Evolutionary conservation across 2,797 vertebrate species (phyloP).

Genomic region (Hydrocynus forskahlii): DNA sequence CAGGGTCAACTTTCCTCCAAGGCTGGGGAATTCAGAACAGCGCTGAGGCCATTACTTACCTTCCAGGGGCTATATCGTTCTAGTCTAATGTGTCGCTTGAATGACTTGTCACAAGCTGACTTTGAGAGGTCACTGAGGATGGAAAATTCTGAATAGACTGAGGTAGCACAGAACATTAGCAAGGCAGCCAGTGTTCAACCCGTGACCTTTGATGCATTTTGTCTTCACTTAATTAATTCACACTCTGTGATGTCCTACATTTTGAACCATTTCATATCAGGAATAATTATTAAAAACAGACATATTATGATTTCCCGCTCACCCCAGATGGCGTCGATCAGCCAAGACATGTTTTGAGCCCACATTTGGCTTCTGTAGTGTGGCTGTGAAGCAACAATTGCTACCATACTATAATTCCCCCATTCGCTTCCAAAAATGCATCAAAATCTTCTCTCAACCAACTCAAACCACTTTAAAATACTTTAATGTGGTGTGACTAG

Average conservation of each 20-base stretch:
- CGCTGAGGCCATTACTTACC: not conserved
- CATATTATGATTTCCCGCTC: not conserved
- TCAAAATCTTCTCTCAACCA: no score
- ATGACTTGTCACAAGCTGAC: not conserved
- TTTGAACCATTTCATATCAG: not conserved
- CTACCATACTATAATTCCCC: no score
- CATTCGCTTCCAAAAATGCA: no score
- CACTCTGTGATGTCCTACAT: not conserved
- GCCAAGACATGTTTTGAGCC: no score
- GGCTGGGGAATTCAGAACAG: not conserved
- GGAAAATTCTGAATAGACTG: not conserved
- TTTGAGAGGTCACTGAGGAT: not conserved
- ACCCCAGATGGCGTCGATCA: no score
- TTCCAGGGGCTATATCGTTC: constrained; percentile 7
- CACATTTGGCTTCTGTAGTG: no score
- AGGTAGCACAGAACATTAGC: not conserved
- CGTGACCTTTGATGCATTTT: not conserved
- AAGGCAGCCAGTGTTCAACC: not conserved
- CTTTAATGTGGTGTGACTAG: no score
- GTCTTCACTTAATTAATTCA: not conserved
- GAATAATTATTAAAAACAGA: not conserved
- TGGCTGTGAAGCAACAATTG: no score
- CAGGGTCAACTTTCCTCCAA: constrained; percentile 5
- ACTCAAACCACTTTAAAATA: no score
- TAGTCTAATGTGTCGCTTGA: not conserved